Base-by-base conservation (phyloP, 1,140 invertebrate species). In the Philotrypesis tridentata region DNA sequence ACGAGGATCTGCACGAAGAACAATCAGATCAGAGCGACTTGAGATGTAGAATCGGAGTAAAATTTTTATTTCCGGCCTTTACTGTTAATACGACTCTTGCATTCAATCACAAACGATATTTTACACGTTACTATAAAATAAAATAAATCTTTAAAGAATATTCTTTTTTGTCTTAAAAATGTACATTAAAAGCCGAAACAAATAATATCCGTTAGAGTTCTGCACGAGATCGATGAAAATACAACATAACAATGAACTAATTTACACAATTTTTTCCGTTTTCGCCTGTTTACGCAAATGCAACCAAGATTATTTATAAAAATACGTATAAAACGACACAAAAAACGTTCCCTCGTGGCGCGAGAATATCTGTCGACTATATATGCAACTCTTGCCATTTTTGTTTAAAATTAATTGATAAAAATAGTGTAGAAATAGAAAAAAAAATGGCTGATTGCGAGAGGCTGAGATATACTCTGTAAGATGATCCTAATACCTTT, bases 371-470 rank as follows among this genome's bases (percentile, higher is more conserved):
- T n/a, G n/a, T n/a, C n/a, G n/a, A n/a, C n/a, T n/a, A n/a, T n/a
- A n/a, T n/a, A n/a, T n/a, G n/a, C n/a, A n/a, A n/a, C n/a, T n/a
- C 61, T 73, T 48, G 48, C 23, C 81, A 27, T 82, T 79, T 83
- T 72, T 80, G 83, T 74, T 75, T 82, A 85, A 72, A 82, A 85
- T 73, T 67, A 79, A 71, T 80, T 85, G 84, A 87, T 87, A 86
- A 79, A 83, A 85, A 85, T 85, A 71, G 72, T 85, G 84, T 67
- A 77, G 84, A 84, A 85, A 85, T 86, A 87, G 48, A 37, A 31
- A 48, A 33, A 48, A 27, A 77, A 61, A 83, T 83, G 78, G 68
- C 74, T 77, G 40, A 74, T 65, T 7, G 25, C 33, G 21, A 73
- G 31, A 48, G 33, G n/a, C 6, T 31, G 40, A 78, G 6, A 29